phyloP scores from a whole-genome alignment of 2,797 vertebrate species.

The Coregonus suidteri region DNA sequence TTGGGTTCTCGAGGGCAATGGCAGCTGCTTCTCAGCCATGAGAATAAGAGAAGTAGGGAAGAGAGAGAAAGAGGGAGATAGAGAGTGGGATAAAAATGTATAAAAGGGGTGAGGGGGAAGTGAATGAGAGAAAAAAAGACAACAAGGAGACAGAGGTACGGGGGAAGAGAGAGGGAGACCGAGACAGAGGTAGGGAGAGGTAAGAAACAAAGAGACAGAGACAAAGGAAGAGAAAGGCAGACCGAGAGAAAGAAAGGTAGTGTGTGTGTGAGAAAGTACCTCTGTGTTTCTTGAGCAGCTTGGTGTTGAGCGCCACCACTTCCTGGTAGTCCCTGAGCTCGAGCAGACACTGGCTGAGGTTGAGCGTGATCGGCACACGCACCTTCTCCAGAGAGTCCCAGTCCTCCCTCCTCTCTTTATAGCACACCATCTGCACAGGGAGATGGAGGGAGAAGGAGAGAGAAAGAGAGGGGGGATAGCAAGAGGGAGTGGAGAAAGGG shows the following conservation, averaged over 20 bases:
- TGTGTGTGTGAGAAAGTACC: slow-evolving; percentile 54
- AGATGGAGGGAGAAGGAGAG: slow-evolving; percentile 19
- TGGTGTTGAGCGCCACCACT: slow-evolving; percentile 73
- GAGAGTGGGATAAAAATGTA: too few relatives aligned
- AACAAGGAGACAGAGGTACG: too few relatives aligned
- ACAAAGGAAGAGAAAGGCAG: neutral
- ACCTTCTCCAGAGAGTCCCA: slow-evolving; percentile 80
- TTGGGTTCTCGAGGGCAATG: too few relatives aligned
- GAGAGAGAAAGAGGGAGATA: too few relatives aligned
- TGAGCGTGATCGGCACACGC: slow-evolving; percentile 73
- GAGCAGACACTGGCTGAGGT: slow-evolving; percentile 79
- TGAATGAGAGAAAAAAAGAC: too few relatives aligned
- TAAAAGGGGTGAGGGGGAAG: too few relatives aligned
- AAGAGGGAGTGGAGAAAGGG: slow-evolving; percentile 8
- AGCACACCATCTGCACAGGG: slow-evolving; percentile 54
- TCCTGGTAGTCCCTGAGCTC: slow-evolving; percentile 69
- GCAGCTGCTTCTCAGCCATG: too few relatives aligned
- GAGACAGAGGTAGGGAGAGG: too few relatives aligned
- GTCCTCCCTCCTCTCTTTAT: slow-evolving; percentile 60
- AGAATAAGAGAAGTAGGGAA: too few relatives aligned
- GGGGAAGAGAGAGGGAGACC: too few relatives aligned
- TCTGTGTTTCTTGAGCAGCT: slow-evolving; percentile 74
- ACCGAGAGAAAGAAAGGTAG: too few relatives aligned
- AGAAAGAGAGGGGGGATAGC: neutral
- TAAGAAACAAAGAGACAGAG: neutral